Percentiles rank a stretch among this genome's conserved stretches.
Evolutionary conservation across 2,113 vertebrate genomes (phyloP).

Genomic region (Perca fluviatilis): DNA sequence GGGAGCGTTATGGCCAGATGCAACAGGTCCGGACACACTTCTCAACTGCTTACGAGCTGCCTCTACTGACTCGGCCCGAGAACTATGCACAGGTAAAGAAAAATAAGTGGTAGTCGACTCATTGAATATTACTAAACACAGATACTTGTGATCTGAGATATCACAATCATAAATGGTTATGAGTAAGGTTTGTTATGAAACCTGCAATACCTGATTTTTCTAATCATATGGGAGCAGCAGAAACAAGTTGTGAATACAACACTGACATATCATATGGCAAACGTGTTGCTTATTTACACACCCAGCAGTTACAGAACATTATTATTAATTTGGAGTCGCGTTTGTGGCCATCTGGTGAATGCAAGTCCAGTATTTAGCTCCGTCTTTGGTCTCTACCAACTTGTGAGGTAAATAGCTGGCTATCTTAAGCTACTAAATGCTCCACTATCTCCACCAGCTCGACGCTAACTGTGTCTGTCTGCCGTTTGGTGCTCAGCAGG

Average conservation of each 20-base stretch:
- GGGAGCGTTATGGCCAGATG: conserved; percentile 97
- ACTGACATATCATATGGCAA: background rate
- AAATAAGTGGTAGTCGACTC: background rate
- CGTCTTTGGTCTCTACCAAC: background rate
- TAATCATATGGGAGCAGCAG: background rate
- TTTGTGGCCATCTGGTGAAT: background rate
- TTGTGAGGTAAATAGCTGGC: background rate
- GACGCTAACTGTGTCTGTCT: background rate
- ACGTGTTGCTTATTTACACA: background rate
- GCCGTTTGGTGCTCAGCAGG: background rate
- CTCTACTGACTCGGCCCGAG: conserved; percentile 92
- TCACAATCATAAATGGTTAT: background rate
- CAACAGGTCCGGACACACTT: conserved; percentile 97
- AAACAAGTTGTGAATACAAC: background rate
- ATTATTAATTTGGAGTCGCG: too few relatives aligned
- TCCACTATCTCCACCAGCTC: background rate
- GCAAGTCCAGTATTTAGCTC: background rate
- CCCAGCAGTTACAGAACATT: too few relatives aligned
- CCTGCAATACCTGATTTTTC: background rate
- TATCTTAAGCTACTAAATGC: background rate
- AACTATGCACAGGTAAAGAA: conserved; percentile 93
- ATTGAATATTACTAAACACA: background rate
- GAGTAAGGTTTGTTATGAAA: background rate
- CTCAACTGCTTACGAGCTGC: conserved; percentile 93
- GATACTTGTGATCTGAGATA: background rate